Evolutionary conservation across 2,888 invertebrate genomes (phyloP).

Genomic region (Gisinianus flammeolus): DNA sequence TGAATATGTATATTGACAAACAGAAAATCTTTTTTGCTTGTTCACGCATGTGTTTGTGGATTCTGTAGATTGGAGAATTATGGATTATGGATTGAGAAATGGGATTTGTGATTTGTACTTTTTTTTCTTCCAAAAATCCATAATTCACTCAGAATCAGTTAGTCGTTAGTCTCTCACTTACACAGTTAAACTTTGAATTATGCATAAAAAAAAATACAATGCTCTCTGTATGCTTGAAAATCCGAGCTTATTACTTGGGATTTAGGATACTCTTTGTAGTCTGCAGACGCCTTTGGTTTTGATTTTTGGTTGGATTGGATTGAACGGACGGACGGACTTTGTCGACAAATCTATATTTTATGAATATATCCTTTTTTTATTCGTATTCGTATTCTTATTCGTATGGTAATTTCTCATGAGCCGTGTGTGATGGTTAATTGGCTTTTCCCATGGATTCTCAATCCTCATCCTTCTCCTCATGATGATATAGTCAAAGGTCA

Average conservation of each 20-base stretch:
- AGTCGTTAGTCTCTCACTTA: not conserved
- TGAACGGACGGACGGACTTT: not conserved
- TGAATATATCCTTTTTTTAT: no score
- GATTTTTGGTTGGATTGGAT: no score
- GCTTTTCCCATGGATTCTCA: slow-evolving; percentile 1
- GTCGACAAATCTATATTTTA: not conserved
- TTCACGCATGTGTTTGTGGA: not conserved
- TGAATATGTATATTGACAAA: no score
- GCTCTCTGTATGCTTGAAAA: not conserved
- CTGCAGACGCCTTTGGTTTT: not conserved
- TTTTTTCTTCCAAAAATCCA: not conserved
- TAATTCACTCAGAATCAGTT: not conserved
- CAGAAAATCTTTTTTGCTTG: no score
- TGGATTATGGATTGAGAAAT: not conserved
- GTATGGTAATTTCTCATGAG: not conserved
- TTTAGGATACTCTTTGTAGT: not conserved
- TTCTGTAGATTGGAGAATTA: not conserved
- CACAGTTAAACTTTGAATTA: no score
- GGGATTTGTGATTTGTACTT: not conserved
- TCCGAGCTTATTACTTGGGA: not conserved
- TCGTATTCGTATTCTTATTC: no score
- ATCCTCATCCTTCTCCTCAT: not conserved
- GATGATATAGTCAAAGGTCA: slow-evolving; percentile 13
- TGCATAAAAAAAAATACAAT: not conserved
- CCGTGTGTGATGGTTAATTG: slow-evolving; percentile 3